A percentile compares a stretch with the other conserved stretches of the same genome.
Evolutionary conservation across 2,113 vertebrate species (phyloP).

Genomic region (Anhinga rufa): DNA sequence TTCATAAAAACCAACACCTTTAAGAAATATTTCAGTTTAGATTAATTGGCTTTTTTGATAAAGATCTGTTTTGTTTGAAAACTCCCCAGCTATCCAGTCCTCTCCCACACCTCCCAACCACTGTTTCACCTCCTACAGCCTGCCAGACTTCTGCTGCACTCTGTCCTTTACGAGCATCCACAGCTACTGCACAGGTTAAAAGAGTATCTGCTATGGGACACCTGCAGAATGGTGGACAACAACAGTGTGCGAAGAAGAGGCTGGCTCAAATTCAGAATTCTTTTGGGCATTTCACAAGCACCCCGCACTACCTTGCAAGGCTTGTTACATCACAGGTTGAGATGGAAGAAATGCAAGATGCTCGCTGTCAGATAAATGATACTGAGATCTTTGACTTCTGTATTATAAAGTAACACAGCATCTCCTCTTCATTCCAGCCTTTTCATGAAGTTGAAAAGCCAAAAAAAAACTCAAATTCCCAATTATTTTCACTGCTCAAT

Average conservation of each 20-base stretch:
- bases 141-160: not conserved
- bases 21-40: constrained; percentile 56
- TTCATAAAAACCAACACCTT: constrained; percentile 52
- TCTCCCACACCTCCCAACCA: constrained; percentile 26
- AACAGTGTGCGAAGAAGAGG: not conserved
- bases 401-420: not conserved
- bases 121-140: not conserved
- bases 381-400: not conserved
- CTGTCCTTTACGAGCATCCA: not conserved
- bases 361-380: not conserved
- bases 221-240: not conserved
- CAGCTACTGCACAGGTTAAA: constrained; percentile 19
- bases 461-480: not conserved
- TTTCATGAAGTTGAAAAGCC: not conserved
- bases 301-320: not conserved
- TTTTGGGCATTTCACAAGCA: not conserved
- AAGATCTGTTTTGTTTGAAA: constrained; percentile 61
- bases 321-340: not conserved
- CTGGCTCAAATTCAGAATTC: not conserved
- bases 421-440: not conserved
- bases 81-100: constrained; percentile 17
- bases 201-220: not conserved
- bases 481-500: not conserved
- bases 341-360: not conserved
- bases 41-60: constrained; percentile 54